Base-by-base conservation (phyloP, 2,797 vertebrate species). In the Anguilla anguilla region DNA sequence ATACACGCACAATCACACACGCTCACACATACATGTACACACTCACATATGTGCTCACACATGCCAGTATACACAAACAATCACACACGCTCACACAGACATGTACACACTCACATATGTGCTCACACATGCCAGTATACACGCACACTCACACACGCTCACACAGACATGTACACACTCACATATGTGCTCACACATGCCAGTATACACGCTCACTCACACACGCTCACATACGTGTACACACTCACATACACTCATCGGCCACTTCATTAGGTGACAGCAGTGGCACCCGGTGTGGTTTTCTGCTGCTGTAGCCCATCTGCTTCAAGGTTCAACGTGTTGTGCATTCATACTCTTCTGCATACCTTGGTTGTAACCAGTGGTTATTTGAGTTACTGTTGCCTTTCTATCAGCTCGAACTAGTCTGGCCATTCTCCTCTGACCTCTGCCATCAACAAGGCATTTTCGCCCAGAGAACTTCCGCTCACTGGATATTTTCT, bases 51-150 rank as follows among this genome's bases (percentile, higher is more conserved):
- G 31, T 91, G 88, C 69, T 28, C 67, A 72, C 22, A 67, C 19
- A 67, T 59, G 15, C 57, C 57, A 13, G 69, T 15, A 19, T 35
- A 72, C 69, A 72, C 28, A 10, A 31, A 35, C 0, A 31, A 6
- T 2, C 22, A 28, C 22, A 28, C 10, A 0, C 3, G 3, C n/a
- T 5, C 28, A 72, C 69, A 31, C 6, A 31, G 9, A 72, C 67
- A 72, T 10, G 3, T 94, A 25, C 19, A 67, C 93, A 95, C 89
- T 85, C 94, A 90, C 89, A n/a, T n/a, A 90, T 90, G 88, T 35
- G 31, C n/a, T 31, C 17, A 59, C 55, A 59, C 10, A 59, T 11
- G 15, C 86, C 9, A n/a, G 39, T 2, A 13, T 19, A 11, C 19
- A 67, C 61, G 6, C 61, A 25, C 19, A 67, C 61, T 25, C 61